Base-by-base conservation (phyloP, 2,113 vertebrate genomes). In the Ranitomeya variabilis region DNA sequence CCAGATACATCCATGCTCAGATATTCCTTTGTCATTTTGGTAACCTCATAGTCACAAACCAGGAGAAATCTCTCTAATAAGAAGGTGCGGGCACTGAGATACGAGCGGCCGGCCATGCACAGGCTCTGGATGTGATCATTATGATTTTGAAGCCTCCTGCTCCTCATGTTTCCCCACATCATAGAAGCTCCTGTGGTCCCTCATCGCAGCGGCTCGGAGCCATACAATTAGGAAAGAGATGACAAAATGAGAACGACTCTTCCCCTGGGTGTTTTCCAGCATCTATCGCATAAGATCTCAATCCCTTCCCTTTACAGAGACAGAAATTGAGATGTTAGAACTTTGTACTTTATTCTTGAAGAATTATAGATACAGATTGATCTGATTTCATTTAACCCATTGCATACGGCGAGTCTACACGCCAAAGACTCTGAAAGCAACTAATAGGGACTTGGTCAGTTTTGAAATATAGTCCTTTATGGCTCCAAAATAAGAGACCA, bases 181-280 rank as follows among this genome's bases (percentile, higher is more conserved):
- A 4, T 21, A 76, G 16, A 74, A 74, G 21, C 26, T 57, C 71
- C 71, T 57, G 9, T 19, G 84, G 62, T 76, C 66, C 83, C 55
- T 86, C 84, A 9, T n/a, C 16, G 55, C 52, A 31, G 69, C 55
- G 7, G 84, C 84, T 77, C 52, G 21, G 14, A 86, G 84, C 84
- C 23, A 51, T 86, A 76, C 84, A 76, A 86, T 86, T 76, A 76
- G 71, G 67, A 86, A 31, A 62, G 71, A 85, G 71, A 77, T 86
- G 69, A 86, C 84, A 76, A 76, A 86, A 86, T 21, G 84, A 86
- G 71, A 55, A 62, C 31, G 71, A 86, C 54, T 77, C 71, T 77
- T 76, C 71, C 84, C 84, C 67, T 45, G 84, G 69, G 84, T 86
- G 71, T 26, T 37, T 76, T 86, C 71, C 52, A 86, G 69, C 54